A percentile compares a stretch with the other conserved stretches of the same genome.
Evolutionary conservation across 1,140 invertebrate species (phyloP).

Genomic region (Atta colombica): DNA sequence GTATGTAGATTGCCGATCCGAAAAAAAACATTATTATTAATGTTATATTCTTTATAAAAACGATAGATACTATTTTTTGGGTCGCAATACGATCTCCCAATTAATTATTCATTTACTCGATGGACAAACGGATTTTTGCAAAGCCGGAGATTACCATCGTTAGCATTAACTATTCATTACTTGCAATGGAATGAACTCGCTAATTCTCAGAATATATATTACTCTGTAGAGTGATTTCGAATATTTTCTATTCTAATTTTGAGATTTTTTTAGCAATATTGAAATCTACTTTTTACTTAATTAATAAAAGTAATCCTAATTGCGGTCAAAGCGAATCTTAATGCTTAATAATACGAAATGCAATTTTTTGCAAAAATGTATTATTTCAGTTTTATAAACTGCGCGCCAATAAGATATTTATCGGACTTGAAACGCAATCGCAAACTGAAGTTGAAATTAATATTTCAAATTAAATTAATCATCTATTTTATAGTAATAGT

Average conservation of each 20-base stretch:
- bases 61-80: neutral
- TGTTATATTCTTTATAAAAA: neutral
- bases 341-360: neutral
- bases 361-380: too few species aligned
- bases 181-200: neutral
- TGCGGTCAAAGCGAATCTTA: too few species aligned
- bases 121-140: conserved; percentile 23
- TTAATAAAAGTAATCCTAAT: neutral
- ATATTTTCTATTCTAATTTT: neutral
- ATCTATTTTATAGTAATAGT: too few species aligned
- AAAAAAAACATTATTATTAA: conserved; percentile 32
- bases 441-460: too few species aligned
- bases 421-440: too few species aligned
- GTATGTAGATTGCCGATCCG: neutral
- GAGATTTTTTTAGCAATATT: neutral
- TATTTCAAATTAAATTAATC: too few species aligned
- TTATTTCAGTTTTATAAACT: too few species aligned
- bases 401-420: too few species aligned
- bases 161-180: conserved; percentile 18
- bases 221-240: neutral
- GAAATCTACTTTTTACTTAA: neutral
- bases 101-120: conserved; percentile 30
- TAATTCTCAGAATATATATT: neutral
- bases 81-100: neutral
- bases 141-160: conserved; percentile 20